Percentiles rank a stretch among this genome's conserved stretches.
Evolutionary conservation across 2,797 vertebrate species (phyloP).

Genomic region (Pseudochirops cupreus): DNA sequence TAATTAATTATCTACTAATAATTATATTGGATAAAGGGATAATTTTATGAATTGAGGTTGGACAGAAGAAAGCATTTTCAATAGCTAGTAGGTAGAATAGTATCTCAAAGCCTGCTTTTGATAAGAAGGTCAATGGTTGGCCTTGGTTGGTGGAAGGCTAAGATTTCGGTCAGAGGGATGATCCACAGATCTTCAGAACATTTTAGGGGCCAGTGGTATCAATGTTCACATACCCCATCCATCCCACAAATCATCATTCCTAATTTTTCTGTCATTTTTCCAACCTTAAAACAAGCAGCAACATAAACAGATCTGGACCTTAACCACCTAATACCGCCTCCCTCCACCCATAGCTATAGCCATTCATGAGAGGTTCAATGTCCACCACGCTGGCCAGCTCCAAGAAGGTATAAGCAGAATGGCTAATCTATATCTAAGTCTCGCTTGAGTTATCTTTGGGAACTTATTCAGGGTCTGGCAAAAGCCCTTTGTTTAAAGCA

Average conservation of each 20-base stretch:
- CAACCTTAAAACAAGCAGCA: neutral
- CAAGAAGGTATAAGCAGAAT: conserved; percentile 32
- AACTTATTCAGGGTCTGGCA: conserved; percentile 12
- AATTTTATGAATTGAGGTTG: neutral
- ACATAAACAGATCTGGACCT: neutral
- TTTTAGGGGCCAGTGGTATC: neutral
- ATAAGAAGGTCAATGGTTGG: neutral
- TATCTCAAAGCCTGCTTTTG: neutral
- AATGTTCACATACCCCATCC: neutral
- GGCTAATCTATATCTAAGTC: neutral
- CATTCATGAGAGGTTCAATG: conserved; percentile 51
- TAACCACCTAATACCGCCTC: neutral
- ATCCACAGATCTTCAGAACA: neutral
- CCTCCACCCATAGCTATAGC: neutral
- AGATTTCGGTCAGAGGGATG: neutral
- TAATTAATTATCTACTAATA: neutral
- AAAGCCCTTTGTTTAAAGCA: conserved; percentile 46
- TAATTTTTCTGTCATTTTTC: neutral
- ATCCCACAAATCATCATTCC: neutral
- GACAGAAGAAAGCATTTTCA: neutral
- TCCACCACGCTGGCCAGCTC: conserved; percentile 34
- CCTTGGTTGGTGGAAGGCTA: neutral
- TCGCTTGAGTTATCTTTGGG: conserved; percentile 35
- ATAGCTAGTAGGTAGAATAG: neutral
- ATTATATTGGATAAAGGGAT: neutral